Conservation (phyloP, 2,113 vertebrate species). For the Calonectris borealis region DNA sequence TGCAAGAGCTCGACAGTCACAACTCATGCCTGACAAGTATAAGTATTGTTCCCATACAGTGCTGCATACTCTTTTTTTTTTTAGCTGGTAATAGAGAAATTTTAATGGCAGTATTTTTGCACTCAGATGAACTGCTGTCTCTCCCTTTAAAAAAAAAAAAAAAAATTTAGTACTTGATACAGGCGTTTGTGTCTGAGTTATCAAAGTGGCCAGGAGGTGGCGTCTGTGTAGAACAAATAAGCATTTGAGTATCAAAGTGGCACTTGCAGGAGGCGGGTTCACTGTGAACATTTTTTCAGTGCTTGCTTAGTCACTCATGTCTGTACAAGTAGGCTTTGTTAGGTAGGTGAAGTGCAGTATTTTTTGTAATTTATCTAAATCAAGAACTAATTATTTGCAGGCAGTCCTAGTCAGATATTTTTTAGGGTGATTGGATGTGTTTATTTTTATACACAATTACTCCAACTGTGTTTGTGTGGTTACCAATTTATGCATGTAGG, state of each 20-base stretch:
- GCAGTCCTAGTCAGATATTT: neutral
- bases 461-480: neutral
- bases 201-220: neutral
- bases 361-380: neutral
- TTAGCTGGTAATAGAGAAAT: neutral
- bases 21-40: neutral
- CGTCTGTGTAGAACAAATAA: neutral
- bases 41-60: neutral
- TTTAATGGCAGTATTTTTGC: neutral
- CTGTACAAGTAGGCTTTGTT: neutral
- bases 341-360: neutral
- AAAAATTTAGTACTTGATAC: neutral
- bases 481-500: neutral
- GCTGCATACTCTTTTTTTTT: neutral
- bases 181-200: neutral
- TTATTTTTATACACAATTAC: neutral
- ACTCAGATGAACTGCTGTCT: neutral
- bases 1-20: neutral
- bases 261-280: fast-evolving
- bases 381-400: neutral
- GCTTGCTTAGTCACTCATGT: neutral
- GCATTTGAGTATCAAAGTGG: neutral
- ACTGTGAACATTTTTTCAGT: neutral
- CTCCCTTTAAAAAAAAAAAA: neutral
- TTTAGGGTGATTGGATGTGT: neutral